phyloP scores from a whole-genome alignment of 1,140 invertebrate genomes.

The Drosophila jambulina region DNA sequence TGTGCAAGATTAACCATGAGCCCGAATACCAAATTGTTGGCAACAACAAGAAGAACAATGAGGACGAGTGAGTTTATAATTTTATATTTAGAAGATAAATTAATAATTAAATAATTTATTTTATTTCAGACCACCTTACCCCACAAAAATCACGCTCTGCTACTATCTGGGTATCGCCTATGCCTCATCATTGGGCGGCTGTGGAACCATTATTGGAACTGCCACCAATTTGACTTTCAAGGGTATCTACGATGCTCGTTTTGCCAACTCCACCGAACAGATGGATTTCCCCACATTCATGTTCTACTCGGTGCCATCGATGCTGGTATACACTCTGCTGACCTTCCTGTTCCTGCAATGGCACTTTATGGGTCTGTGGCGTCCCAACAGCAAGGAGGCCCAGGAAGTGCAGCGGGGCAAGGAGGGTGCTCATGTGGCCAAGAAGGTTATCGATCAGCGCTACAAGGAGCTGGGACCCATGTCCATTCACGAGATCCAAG shows the following conservation, averaged over 20 bases:
- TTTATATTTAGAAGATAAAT: too few species aligned
- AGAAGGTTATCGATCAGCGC: constrained; percentile 89
- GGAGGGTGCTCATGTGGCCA: constrained; percentile 88
- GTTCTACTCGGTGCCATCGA: constrained; percentile 88
- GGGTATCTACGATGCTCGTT: constrained; percentile 88
- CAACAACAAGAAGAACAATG: constrained; percentile 85
- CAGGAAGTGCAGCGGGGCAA: constrained; percentile 86
- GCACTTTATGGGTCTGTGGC: constrained; percentile 91
- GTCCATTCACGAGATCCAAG: constrained; percentile 92
- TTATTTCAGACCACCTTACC: constrained; percentile 85
- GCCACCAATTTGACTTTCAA: constrained; percentile 95
- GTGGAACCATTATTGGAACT: constrained; percentile 94
- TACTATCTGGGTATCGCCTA: constrained; percentile 93
- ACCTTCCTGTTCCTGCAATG: constrained; percentile 91
- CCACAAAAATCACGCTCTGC: constrained; percentile 89
- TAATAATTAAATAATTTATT: neutral
- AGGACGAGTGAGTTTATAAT: constrained; percentile 79
- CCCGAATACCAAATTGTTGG: constrained; percentile 85
- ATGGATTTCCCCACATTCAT: constrained; percentile 92
- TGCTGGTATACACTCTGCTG: constrained; percentile 90
- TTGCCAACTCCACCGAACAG: constrained; percentile 86
- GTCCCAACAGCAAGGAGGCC: constrained; percentile 88
- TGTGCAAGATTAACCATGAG: constrained; percentile 87
- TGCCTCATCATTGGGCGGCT: constrained; percentile 92
- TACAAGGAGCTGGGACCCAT: constrained; percentile 92